A percentile compares a stretch with the other conserved stretches of the same genome.
phyloP scores from a whole-genome alignment of 2,113 vertebrate species.

The Symphodus melops region DNA sequence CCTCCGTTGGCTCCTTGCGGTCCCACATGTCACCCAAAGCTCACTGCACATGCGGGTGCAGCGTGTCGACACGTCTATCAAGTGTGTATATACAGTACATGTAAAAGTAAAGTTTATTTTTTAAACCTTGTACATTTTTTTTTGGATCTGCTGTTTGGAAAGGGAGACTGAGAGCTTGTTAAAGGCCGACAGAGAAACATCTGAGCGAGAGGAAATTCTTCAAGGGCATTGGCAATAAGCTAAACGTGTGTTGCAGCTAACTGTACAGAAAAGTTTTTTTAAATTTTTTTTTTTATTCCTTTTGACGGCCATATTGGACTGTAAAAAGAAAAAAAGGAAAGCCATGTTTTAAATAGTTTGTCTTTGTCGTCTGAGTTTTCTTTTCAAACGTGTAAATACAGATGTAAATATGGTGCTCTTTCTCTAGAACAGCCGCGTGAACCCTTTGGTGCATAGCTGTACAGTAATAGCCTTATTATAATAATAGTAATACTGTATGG shows the following conservation, averaged over 20 bases:
- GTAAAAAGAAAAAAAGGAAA: conserved; percentile 57
- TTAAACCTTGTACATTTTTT: conserved; percentile 68
- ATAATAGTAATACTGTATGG: conserved; percentile 79
- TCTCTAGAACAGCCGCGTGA: conserved; percentile 88
- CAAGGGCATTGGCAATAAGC: conserved; percentile 98
- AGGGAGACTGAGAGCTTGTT: conserved; percentile 44
- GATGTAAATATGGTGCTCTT: conserved; percentile 93
- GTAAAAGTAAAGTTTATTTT: conserved; percentile 71
- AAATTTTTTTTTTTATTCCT: conserved; percentile 70
- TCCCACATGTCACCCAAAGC: conserved; percentile 22
- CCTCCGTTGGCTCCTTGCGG: conserved; percentile 4
- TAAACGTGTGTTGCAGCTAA: conserved; percentile 92
- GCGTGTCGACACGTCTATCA: conserved; percentile 36
- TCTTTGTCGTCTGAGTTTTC: conserved; percentile 31
- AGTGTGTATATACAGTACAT: conserved; percentile 76
- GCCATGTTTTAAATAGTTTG: conserved; percentile 71
- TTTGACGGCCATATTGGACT: conserved; percentile 87
- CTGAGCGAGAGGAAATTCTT: conserved; percentile 61
- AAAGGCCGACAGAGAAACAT: conserved; percentile 29
- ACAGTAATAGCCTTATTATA: conserved; percentile 87
- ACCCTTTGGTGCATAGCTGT: conserved; percentile 91
- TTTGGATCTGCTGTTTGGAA: conserved; percentile 70
- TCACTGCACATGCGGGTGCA: conserved; percentile 13
- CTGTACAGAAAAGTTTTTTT: conserved; percentile 85
- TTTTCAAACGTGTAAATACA: conserved; percentile 86